Evolutionary conservation across 2,113 vertebrate genomes (phyloP).

Genomic region (Dunckerocampus dactyliophorus): DNA sequence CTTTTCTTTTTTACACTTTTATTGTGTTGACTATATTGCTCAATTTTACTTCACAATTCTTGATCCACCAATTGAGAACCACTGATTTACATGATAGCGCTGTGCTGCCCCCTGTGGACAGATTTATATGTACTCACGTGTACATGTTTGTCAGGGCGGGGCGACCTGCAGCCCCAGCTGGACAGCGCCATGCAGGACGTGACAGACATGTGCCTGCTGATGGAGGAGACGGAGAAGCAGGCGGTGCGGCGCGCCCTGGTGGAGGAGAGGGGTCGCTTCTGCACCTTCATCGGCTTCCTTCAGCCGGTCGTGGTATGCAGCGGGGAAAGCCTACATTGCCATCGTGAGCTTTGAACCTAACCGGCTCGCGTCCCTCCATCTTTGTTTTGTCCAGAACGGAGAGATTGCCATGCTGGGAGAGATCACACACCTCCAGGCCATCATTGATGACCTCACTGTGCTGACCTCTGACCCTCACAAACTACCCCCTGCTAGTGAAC

Average conservation of each 20-base stretch:
- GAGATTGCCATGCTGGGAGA: conserved; percentile 98
- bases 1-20: no score
- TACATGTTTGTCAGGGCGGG: conserved; percentile 77
- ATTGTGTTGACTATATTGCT: no score
- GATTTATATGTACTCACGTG: not conserved
- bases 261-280: conserved; percentile 93
- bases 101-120: not conserved
- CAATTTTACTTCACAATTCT: no score
- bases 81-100: no score
- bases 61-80: no score
- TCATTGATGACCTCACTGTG: conserved; percentile 92
- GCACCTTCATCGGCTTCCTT: conserved; percentile 91
- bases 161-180: conserved; percentile 94
- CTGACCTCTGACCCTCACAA: conserved; percentile 92
- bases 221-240: conserved; percentile 98
- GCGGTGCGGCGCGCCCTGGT: conserved; percentile 91
- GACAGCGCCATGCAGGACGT: conserved; percentile 95
- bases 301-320: conserved; percentile 91
- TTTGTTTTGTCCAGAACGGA: conserved; percentile 75
- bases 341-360: not conserved
- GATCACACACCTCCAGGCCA: conserved; percentile 96
- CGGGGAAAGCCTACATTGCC: not conserved
- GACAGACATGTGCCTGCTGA: conserved; percentile 93
- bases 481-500: conserved; percentile 91
- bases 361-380: not conserved